Conservation (phyloP, 2,888 invertebrate genomes). For the Craniophora ligustri region DNA sequence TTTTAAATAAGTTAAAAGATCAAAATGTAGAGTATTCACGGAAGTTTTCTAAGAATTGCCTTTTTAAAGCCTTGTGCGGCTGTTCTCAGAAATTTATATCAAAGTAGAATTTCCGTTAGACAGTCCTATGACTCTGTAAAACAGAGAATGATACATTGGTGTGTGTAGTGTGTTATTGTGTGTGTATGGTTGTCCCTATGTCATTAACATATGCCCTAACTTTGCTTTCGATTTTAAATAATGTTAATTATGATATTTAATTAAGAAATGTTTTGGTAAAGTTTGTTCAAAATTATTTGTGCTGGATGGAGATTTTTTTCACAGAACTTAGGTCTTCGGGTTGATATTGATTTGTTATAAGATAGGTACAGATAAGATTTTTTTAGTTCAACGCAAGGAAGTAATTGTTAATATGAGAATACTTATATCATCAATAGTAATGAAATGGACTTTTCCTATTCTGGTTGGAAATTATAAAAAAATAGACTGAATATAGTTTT, state of each 20-base stretch:
- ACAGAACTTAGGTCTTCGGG: no score
- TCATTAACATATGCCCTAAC: neutral
- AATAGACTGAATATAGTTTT: no score
- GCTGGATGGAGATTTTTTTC: no score
- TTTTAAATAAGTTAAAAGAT: neutral
- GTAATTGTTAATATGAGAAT: no score
- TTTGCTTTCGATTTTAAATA: neutral
- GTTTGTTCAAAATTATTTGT: neutral
- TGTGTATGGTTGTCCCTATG: constrained; percentile 11
- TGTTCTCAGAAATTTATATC: constrained; percentile 29
- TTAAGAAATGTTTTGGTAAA: neutral
- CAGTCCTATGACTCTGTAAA: constrained; percentile 8
- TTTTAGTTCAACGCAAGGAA: no score
- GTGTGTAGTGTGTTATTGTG: constrained; percentile 15
- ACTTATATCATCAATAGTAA: no score
- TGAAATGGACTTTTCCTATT: no score
- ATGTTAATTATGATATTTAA: neutral
- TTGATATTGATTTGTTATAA: no score
- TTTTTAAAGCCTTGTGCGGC: constrained; percentile 20
- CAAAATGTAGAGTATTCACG: constrained; percentile 19
- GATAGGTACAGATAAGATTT: no score
- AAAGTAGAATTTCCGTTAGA: constrained; percentile 21
- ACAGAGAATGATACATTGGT: neutral
- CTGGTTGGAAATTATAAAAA: no score
- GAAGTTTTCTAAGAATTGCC: constrained; percentile 14